Conservation (phyloP, 2,113 vertebrate genomes). For the Periophthalmodon schlosseri region DNA sequence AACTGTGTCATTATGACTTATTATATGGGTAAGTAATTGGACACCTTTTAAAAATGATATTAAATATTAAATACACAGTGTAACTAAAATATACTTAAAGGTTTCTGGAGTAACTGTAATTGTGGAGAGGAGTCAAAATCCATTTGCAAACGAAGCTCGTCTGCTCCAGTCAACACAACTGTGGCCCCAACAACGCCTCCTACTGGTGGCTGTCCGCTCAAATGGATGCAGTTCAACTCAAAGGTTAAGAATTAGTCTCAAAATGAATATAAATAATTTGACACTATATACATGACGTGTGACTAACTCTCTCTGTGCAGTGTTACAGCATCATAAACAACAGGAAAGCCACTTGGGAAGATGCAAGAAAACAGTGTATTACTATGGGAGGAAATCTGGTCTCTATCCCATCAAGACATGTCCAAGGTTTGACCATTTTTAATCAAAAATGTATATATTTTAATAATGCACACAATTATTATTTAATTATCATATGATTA, state of each 20-base stretch:
- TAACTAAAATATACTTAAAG: constrained; percentile 57
- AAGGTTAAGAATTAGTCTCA: constrained; percentile 75
- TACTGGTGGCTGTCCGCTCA: constrained; percentile 80
- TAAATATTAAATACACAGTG: not conserved
- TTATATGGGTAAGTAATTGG: constrained; percentile 79
- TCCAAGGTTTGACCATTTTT: constrained; percentile 81
- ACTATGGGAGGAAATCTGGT: constrained; percentile 80
- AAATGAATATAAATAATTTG: not conserved
- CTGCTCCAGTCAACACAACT: constrained; percentile 80
- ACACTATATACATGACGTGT: not conserved
- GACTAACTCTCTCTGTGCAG: constrained; percentile 61
- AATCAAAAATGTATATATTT: not conserved
- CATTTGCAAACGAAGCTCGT: constrained; percentile 85
- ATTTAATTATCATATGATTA: not conserved
- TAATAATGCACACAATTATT: not conserved
- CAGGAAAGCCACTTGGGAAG: constrained; percentile 77
- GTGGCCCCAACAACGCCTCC: constrained; percentile 69
- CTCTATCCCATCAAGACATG: constrained; percentile 75
- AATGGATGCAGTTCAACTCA: constrained; percentile 80
- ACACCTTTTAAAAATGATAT: not conserved
- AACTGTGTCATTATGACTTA: constrained; percentile 85
- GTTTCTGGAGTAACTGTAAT: constrained; percentile 86
- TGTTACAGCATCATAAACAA: constrained; percentile 83
- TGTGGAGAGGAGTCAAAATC: constrained; percentile 82
- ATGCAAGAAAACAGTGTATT: constrained; percentile 80